Base-by-base conservation (phyloP, 2,113 vertebrate species). In the Caranx ignobilis region DNA sequence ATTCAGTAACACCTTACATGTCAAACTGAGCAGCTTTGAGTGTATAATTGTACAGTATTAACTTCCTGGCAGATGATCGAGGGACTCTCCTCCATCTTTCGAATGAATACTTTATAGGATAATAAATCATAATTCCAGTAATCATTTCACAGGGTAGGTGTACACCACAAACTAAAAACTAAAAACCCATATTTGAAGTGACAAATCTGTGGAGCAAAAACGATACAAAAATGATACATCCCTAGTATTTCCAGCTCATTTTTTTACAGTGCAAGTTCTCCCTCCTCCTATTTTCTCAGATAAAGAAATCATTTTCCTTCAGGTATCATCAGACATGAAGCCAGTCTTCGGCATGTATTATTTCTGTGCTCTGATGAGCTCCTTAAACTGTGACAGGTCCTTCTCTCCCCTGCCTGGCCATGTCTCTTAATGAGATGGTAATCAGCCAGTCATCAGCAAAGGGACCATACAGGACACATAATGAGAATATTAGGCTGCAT, bases 341-440 rank as follows among this genome's bases (percentile, higher is more conserved):
- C 78, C 68, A 84, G 81, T 83, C 79, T 86, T 68, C 73, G 48
- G 81, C 82, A 81, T 88, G 90, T 90, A 88, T 88, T 89, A 90
- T 91, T 90, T 85, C 86, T 87, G 83, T 73, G 75, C 85, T 86
- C 80, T 92, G 92, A 91, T 89, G 91, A 92, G 90, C 90, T 91
- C 89, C 85, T 92, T 93, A 92, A 94, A 91, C 82, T 87, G 87
- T 92, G 91, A 92, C 91, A 94, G 92, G 80, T 90, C 90, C 83
- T 88, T 91, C 87, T 89, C 89, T 90, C 81, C 90, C 86, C 89
- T 90, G 91, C 86, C 84, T 88, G 83, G 79, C 75, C 81, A 63
- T 87, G 83, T 88, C 88, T 89, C 90, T 89, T 93, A 94, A 94
- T 93, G 91, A 93, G 90, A 93, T 93, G 92, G 87, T 94, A 93